These are phyloP conservation scores for Nymphalis io DNA, from an alignment of 1,140 invertebrate genomes.

Conservation along the genomic window DNA sequence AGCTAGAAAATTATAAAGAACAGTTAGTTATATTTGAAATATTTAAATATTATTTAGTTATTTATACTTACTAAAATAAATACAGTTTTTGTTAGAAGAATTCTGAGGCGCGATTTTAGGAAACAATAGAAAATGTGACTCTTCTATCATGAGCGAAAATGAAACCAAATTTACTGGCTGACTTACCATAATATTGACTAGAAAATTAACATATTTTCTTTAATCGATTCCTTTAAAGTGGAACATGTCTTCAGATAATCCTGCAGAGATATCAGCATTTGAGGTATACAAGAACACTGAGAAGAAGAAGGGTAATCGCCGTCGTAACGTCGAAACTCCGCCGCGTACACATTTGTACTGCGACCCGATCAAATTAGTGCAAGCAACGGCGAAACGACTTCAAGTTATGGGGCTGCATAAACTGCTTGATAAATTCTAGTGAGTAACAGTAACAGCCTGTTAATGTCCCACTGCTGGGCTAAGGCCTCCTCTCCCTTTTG, in stretches of 20 bases:
- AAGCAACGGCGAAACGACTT: conserved; percentile 82
- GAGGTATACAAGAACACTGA: conserved; percentile 77
- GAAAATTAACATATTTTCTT: neutral
- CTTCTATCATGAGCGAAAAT: too few relatives aligned
- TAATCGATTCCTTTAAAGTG: conserved; percentile 1
- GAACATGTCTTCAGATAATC: conserved; percentile 51
- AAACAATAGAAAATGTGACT: too few relatives aligned
- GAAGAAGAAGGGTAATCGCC: conserved; percentile 49
- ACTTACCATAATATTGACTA: too few relatives aligned
- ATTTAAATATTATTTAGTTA: too few relatives aligned
- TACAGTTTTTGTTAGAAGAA: too few relatives aligned
- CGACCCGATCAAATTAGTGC: conserved; percentile 79
- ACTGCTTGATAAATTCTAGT: conserved; percentile 78
- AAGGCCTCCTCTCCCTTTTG: too few relatives aligned
- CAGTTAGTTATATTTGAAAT: too few relatives aligned
- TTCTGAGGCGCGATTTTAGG: too few relatives aligned
- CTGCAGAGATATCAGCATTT: conserved; percentile 79
- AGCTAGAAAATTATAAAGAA: too few relatives aligned
- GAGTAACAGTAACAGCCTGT: conserved; percentile 34
- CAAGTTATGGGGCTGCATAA: conserved; percentile 78
- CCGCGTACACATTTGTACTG: conserved; percentile 49
- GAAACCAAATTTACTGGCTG: too few relatives aligned
- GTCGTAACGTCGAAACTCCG: conserved; percentile 40
- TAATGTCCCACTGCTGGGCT: too few relatives aligned
- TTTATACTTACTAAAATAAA: too few relatives aligned